These are phyloP conservation scores for Silurus aristotelis DNA, from an alignment of 2,797 vertebrate genomes.

Conservation along the genomic window DNA sequence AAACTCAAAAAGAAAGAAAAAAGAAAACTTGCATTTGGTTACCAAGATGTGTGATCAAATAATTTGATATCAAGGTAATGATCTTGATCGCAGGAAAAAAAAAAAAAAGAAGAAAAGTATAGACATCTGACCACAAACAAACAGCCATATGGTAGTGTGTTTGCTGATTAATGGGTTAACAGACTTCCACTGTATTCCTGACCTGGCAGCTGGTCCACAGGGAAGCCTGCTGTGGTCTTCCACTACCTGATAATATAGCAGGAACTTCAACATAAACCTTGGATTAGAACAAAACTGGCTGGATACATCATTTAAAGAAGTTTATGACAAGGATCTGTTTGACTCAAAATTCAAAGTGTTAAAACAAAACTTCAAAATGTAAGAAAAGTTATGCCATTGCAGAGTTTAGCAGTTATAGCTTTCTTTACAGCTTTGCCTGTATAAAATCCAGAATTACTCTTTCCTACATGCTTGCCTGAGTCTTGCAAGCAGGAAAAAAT, in stretches of 20 bases:
- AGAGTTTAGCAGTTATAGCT: neutral
- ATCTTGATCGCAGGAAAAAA: slow-evolving; percentile 31
- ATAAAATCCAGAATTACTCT: neutral
- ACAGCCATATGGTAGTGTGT: slow-evolving; percentile 57
- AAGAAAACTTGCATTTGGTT: slow-evolving; percentile 39
- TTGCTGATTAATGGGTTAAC: slow-evolving; percentile 53
- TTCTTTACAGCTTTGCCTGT: neutral
- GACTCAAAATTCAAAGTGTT: neutral
- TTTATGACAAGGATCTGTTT: neutral
- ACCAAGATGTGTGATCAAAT: slow-evolving; percentile 48
- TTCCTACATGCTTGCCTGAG: neutral
- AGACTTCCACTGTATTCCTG: slow-evolving; percentile 53
- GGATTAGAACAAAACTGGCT: neutral
- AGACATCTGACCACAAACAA: slow-evolving; percentile 49
- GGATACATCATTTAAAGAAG: neutral
- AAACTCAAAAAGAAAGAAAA: slow-evolving; percentile 29
- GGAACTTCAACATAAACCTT: slow-evolving; percentile 9
- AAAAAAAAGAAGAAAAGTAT: slow-evolving; percentile 28
- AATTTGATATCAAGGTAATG: slow-evolving; percentile 35
- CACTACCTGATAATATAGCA: slow-evolving; percentile 27
- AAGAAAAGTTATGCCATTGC: neutral
- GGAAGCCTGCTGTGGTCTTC: slow-evolving; percentile 37
- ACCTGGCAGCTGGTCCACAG: slow-evolving; percentile 40
- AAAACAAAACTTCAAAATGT: neutral
- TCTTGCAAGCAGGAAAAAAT: neutral